A percentile compares a stretch with the other conserved stretches of the same genome.
Conservation (phyloP, 2,113 vertebrate genomes). For the Fukomys damarensis region DNA sequence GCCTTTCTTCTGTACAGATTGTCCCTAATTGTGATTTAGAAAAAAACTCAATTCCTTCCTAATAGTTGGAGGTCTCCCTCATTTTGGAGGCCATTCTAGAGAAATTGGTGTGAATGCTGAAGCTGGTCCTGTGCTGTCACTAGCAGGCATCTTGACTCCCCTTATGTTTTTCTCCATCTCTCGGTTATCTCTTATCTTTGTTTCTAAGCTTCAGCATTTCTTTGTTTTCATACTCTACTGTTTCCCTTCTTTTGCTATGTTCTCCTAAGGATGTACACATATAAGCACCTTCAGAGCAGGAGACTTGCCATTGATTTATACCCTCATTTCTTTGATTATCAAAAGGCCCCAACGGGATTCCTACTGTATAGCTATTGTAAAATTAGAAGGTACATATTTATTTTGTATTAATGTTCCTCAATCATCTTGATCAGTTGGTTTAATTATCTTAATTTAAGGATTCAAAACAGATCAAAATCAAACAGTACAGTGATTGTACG, state of each 20-base stretch:
- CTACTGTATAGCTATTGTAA: not conserved
- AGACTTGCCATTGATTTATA: not conserved
- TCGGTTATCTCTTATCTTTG: not conserved
- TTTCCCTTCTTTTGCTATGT: not conserved
- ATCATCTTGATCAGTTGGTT: not conserved
- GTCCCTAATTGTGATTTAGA: not conserved
- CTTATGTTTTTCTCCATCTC: not conserved
- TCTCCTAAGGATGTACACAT: not conserved
- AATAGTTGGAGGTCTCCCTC: not conserved
- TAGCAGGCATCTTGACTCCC: not conserved
- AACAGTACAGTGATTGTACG: not conserved
- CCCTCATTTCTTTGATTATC: not conserved
- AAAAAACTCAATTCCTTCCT: not conserved
- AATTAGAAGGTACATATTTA: not conserved
- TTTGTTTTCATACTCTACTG: not conserved
- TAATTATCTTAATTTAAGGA: not conserved
- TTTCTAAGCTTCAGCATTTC: not conserved
- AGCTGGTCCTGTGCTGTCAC: not conserved
- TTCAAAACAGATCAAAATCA: not conserved
- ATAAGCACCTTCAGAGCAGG: not conserved
- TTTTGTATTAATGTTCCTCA: not conserved
- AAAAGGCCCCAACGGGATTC: not conserved
- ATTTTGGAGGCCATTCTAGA: not conserved
- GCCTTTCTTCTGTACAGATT: not conserved
- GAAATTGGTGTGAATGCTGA: not conserved